Conservation (phyloP, 1,140 invertebrate species). For the Trissolcus basalis region DNA sequence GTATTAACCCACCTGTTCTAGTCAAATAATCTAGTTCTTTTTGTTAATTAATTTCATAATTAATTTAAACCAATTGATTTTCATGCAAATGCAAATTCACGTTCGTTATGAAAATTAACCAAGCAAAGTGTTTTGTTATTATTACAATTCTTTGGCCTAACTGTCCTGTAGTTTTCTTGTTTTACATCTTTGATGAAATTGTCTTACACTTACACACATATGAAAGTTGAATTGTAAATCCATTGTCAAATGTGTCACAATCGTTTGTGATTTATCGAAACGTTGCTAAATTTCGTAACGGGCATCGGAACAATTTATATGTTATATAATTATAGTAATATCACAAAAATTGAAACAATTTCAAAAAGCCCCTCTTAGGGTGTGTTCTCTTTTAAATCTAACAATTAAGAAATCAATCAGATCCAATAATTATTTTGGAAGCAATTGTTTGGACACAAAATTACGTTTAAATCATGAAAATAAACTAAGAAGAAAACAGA, state of each 20-base stretch:
- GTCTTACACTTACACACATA: too few species aligned
- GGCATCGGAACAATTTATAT: constrained; percentile 52
- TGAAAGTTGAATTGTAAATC: too few species aligned
- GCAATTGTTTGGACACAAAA: too few species aligned
- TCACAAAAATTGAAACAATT: neutral
- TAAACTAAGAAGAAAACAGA: too few species aligned
- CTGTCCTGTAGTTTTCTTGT: constrained; percentile 53
- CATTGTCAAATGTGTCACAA: constrained; percentile 16
- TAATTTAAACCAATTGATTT: too few species aligned
- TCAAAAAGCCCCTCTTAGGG: constrained; percentile 18
- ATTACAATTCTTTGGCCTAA: constrained; percentile 61
- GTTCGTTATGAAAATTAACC: too few species aligned
- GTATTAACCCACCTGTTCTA: neutral
- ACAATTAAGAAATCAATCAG: neutral
- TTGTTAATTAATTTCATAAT: neutral
- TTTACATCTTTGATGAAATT: constrained; percentile 38
- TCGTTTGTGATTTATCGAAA: constrained; percentile 22
- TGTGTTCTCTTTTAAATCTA: constrained; percentile 38
- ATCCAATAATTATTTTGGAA: too few species aligned
- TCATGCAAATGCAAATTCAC: too few species aligned
- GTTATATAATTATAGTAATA: constrained; percentile 47
- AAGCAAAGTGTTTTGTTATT: constrained; percentile 12
- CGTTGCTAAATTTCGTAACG: constrained; percentile 43
- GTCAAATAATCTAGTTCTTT: neutral
- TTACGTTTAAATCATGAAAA: too few species aligned